Percentiles rank a stretch among this genome's conserved stretches.
phyloP scores from a whole-genome alignment of 2,113 vertebrate species.

The Phylloscopus trochiloides region DNA sequence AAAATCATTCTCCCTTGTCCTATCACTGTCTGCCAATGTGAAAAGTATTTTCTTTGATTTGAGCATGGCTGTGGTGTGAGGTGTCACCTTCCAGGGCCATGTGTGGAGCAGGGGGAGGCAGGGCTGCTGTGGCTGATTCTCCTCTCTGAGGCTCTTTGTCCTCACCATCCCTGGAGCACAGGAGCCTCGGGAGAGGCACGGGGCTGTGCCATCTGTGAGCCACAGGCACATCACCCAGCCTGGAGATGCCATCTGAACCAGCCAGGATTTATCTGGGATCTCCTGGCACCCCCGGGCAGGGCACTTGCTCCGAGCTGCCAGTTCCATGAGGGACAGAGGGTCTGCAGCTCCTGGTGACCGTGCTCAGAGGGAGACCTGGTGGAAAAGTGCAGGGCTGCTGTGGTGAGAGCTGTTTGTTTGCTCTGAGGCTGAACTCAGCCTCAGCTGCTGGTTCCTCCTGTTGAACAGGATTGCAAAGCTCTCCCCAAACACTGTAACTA shows the following conservation, averaged over 20 bases:
- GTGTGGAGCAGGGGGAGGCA: not conserved
- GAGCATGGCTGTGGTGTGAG: accelerated
- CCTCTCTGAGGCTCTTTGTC: not conserved
- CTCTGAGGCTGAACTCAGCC: not conserved
- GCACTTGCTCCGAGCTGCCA: not conserved
- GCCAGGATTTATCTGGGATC: accelerated
- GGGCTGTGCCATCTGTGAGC: not conserved
- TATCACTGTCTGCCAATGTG: not conserved
- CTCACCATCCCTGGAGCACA: not conserved
- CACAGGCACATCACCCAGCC: not conserved
- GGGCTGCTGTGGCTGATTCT: not conserved
- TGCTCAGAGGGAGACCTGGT: not conserved
- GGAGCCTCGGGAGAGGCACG: not conserved
- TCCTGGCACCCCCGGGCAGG: not conserved
- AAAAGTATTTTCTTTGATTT: not conserved
- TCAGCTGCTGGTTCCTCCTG: not conserved
- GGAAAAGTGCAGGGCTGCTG: not conserved
- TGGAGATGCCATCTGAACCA: accelerated
- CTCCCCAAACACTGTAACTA: not conserved
- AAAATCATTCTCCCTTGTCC: not conserved
- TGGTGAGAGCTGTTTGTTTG: not conserved
- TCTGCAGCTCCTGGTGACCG: not conserved
- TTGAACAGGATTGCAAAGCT: not conserved
- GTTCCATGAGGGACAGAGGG: accelerated
- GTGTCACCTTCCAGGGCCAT: not conserved